phyloP scores from a whole-genome alignment of 2,888 invertebrate genomes.

The Tridacna gigas region DNA sequence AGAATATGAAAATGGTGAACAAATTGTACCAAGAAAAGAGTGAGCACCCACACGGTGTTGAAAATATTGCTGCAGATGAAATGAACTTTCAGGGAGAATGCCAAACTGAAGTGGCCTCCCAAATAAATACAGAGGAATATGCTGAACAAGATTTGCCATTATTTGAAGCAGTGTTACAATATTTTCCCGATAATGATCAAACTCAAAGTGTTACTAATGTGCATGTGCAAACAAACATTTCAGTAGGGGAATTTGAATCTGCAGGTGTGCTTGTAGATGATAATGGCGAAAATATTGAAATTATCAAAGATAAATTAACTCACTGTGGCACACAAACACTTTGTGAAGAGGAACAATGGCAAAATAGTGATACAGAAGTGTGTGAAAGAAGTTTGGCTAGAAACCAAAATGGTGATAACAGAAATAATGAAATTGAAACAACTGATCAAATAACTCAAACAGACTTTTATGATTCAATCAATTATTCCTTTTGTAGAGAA shows the following conservation, averaged over 20 bases:
- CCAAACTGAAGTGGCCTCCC: neutral
- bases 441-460: constrained; percentile 1
- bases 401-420: too few species aligned
- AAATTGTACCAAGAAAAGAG: constrained; percentile 31
- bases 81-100: neutral
- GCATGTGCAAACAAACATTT: constrained; percentile 49
- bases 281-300: constrained; percentile 39
- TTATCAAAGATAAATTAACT: constrained; percentile 34
- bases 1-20: constrained; percentile 60
- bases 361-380: too few species aligned
- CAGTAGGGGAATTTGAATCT: constrained; percentile 36
- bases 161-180: constrained; percentile 44
- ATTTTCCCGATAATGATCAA: constrained; percentile 30
- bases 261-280: constrained; percentile 42
- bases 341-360: too few species aligned
- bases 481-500: neutral
- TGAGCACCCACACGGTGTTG: neutral
- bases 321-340: constrained; percentile 32
- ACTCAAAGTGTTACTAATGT: neutral
- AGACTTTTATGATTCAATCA: neutral
- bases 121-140: neutral
- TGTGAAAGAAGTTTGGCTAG: too few species aligned
- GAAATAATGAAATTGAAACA: neutral
- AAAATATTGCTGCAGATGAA: constrained; percentile 12
- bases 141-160: constrained; percentile 30